Conservation (phyloP, 2,113 vertebrate species). For the Chlorocebus sabaeus region DNA sequence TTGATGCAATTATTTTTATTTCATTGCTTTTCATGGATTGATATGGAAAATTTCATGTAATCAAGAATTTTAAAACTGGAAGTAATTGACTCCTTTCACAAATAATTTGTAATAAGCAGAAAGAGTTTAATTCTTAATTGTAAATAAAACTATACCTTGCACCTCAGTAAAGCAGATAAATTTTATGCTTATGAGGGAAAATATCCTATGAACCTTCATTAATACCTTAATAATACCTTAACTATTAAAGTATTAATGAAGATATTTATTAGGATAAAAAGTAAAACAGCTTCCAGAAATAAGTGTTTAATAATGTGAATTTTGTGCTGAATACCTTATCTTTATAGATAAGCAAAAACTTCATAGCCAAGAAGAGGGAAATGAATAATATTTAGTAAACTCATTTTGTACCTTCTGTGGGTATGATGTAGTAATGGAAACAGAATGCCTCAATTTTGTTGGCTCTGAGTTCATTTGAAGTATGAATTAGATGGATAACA, state of each 20-base stretch:
- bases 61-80: background rate
- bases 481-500: background rate
- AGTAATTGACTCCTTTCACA: slow-evolving; percentile 27
- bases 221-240: background rate
- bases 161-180: background rate
- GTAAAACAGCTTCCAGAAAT: background rate
- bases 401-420: background rate
- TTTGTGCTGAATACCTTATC: background rate
- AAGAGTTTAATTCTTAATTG: background rate
- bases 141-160: background rate
- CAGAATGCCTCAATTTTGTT: background rate
- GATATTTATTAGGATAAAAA: background rate
- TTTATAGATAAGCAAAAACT: slow-evolving; percentile 14
- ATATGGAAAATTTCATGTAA: background rate
- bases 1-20: slow-evolving; percentile 47
- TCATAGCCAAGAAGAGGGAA: background rate
- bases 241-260: background rate
- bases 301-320: background rate
- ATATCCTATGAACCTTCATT: background rate
- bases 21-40: slow-evolving; percentile 36
- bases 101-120: background rate
- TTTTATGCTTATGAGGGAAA: background rate
- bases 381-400: background rate
- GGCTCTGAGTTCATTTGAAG: background rate
- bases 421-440: background rate